Base-by-base conservation (phyloP, 2,113 vertebrate species). In the Anthoscopus minutus region DNA sequence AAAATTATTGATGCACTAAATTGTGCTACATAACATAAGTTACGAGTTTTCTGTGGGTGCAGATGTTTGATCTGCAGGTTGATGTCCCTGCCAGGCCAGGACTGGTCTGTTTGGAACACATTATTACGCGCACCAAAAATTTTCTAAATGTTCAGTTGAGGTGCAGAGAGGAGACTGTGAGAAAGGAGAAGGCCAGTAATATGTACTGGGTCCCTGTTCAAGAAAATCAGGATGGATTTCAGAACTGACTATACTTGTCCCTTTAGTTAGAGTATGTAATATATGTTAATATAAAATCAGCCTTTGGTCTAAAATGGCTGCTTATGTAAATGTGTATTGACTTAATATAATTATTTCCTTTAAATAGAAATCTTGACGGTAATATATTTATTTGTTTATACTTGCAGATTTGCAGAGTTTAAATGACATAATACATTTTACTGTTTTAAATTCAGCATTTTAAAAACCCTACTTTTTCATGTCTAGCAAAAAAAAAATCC, bases 401-500 rank as follows among this genome's bases (percentile, higher is more conserved):
- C 25, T 66, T 62, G 30, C 9, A 85, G 9, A 31, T 69, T 78
- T 47, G 19, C 24, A 22, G 56, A n/a, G 6, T 74, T 88, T 70
- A 38, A 78, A 13, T 88, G 86, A 18, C 15, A 21, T 77, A 58
- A 70, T 45, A 12, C 10, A 30, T 86, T 83, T 71, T 44, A 81
- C 10, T 12, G 8, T 83, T 93, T 93, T 64, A 88, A 90, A 44
- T 23, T 67, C 51, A 71, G 31, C 50, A 20, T 80, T 66, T 93
- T 82, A 84, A 86, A 92, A 94, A 45, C 48, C 13, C 7, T 92
- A 25, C 33, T 74, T 91, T 94, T 88, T 73, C 42, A 42, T 67
- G 44, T 38, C 25, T 56, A 58, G 28, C 22, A 71, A 14, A 71
- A 88, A 67, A 84, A 90, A 35, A n/a, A 45, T 31, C 4, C 27